Evolutionary conservation across 2,888 invertebrate species (phyloP), one percentile per base, ranked within the genome.

Genomic region (Gandaritis pyraliata): DNA sequence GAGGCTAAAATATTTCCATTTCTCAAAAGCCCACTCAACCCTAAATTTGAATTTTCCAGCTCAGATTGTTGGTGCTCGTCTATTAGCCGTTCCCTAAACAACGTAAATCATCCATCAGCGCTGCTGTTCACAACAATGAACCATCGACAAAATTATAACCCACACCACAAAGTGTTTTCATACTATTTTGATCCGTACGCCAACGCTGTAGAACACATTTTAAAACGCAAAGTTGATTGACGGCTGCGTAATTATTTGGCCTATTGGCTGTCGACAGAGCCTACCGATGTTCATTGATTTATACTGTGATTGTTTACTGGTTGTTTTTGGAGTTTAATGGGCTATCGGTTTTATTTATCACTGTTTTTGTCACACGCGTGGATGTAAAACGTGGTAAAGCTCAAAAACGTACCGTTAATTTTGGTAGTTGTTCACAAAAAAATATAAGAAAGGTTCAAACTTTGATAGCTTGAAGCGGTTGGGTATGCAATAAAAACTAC

Each of bases 101-200:
- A 61, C 71, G 72, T 71, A 69, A 71, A 73, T 71, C 76, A 77
- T 75, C 73, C 72, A 78, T 77, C 74, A 76, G 65, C 69, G 39
- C 45, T 51, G 58, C 64, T 69, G 72, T 69, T 68, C 43, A 43
- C 43, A 69, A 72, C 69, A 68, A 59, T 65, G 53, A 65, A 69
- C 61, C 46, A 13, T 59, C 45, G 38, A 66, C 65, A 38, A 68
- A 62, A 54, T 52, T 60, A 56, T 39, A 43, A 47, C n/a, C 47
- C 5, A 33, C 48, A 48, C 13, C n/a, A 8, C 38, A 41, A 38
- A 38, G 38, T 39, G 13, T 13, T 29, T 38, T 18, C 10, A 38
- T 8, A 11, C 30, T 5, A 39, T 51, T 41, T 48, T 30, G 23
- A 59, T 46, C 58, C 53, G 48, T 41, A 46, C 13, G 6, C 16